phyloP scores from a whole-genome alignment of 1,140 invertebrate genomes.

The Batillaria attramentaria region DNA sequence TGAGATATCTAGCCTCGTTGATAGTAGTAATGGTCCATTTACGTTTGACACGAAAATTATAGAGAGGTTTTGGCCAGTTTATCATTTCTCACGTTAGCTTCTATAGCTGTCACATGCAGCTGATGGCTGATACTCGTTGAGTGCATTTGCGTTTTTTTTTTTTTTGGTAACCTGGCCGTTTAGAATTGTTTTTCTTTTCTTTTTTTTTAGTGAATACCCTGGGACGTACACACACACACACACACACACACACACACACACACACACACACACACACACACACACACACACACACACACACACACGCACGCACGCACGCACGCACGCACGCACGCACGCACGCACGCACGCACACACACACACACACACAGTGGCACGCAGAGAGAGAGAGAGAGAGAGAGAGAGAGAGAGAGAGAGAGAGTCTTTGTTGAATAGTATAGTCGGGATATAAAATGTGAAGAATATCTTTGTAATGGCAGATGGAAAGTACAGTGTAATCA shows the following conservation, averaged over 20 bases:
- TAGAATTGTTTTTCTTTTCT: too few relatives aligned
- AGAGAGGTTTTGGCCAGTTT: too few relatives aligned
- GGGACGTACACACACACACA: not conserved
- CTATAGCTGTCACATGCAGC: too few relatives aligned
- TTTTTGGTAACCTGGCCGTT: too few relatives aligned
- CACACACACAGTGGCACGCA: conserved; percentile 3
- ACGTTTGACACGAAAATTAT: too few relatives aligned
- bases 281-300: not conserved
- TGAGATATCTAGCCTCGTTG: too few relatives aligned
- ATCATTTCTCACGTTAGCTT: too few relatives aligned
- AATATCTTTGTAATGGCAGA: not conserved
- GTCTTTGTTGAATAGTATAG: not conserved
- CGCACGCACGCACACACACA: conserved; percentile 1
- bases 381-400: not conserved
- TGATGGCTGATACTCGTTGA: too few relatives aligned
- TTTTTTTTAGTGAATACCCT: too few relatives aligned
- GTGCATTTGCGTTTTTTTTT: too few relatives aligned
- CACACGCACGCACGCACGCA: not conserved
- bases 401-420: not conserved
- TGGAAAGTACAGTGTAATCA: not conserved
- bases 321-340: not conserved
- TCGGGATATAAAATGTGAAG: too few relatives aligned
- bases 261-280: not conserved
- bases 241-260: not conserved
- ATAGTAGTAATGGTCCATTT: too few relatives aligned